These are phyloP conservation scores for Himalopsyche anomala DNA, from an alignment of 2,888 invertebrate genomes.

Conservation along the genomic window DNA sequence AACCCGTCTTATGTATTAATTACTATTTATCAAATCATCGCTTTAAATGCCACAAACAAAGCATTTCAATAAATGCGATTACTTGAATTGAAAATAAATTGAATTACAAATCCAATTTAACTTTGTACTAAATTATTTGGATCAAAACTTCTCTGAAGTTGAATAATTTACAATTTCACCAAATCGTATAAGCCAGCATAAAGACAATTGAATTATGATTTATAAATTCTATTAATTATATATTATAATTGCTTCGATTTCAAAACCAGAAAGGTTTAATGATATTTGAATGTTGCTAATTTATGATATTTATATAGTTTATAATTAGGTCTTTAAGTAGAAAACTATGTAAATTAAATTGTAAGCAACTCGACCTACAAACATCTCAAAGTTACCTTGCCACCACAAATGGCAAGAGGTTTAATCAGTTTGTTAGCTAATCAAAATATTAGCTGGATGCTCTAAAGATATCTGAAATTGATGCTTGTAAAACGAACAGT, in stretches of 20 bases:
- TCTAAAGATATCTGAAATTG: no score
- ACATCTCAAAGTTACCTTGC: no score
- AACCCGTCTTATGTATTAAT: not conserved
- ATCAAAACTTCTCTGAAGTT: constrained; percentile 26
- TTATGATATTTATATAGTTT: no score
- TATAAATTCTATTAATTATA: not conserved
- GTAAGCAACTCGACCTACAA: no score
- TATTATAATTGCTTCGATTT: not conserved
- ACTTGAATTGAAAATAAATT: constrained; percentile 37
- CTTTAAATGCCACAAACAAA: constrained; percentile 6
- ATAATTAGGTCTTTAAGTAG: no score
- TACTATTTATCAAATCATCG: not conserved
- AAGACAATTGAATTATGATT: constrained; percentile 9
- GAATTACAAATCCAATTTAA: constrained; percentile 38
- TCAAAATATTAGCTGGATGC: no score
- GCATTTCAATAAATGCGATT: constrained; percentile 34
- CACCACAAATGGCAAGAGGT: no score
- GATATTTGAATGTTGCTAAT: no score
- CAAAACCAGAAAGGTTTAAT: not conserved
- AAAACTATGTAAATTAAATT: no score
- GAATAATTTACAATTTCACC: not conserved
- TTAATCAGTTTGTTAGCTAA: no score
- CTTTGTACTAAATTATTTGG: constrained; percentile 25
- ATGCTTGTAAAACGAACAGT: no score
- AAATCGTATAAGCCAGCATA: not conserved